Conservation (phyloP, 2,797 vertebrate genomes). For the Natrix natrix region DNA sequence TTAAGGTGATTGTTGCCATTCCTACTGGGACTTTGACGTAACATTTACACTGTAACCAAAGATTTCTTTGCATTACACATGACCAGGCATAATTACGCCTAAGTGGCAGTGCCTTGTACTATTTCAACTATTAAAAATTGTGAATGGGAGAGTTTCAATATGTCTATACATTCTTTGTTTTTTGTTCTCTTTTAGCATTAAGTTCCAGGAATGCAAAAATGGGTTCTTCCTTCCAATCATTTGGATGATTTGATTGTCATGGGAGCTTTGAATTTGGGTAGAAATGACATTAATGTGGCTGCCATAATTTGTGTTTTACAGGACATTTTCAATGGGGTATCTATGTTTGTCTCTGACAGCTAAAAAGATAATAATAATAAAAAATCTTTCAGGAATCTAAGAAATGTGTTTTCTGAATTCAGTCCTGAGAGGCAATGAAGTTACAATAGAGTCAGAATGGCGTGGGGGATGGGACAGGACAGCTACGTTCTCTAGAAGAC, state of each 20-base stretch:
- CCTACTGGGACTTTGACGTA: not conserved
- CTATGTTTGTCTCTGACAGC: not conserved
- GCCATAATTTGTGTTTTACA: conserved; percentile 3
- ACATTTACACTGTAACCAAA: not conserved
- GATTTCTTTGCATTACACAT: not conserved
- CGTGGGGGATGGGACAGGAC: not conserved
- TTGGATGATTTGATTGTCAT: not conserved
- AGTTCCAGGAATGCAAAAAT: not conserved
- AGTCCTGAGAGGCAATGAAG: not conserved
- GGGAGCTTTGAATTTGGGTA: not conserved
- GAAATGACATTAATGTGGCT: not conserved
- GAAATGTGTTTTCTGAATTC: not conserved
- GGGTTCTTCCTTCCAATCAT: not conserved
- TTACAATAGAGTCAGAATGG: not conserved
- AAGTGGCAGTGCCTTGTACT: not conserved
- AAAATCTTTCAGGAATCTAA: not conserved
- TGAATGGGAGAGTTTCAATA: not conserved
- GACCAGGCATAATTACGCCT: not conserved
- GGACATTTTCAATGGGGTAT: not conserved
- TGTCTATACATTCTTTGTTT: not conserved
- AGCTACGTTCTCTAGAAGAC: conserved; percentile 33
- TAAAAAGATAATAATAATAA: not conserved
- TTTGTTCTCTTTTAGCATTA: not conserved
- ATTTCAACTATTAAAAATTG: not conserved
- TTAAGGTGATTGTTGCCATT: not conserved